Base-by-base conservation (phyloP, 2,797 vertebrate genomes). In the Bradypus variegatus region DNA sequence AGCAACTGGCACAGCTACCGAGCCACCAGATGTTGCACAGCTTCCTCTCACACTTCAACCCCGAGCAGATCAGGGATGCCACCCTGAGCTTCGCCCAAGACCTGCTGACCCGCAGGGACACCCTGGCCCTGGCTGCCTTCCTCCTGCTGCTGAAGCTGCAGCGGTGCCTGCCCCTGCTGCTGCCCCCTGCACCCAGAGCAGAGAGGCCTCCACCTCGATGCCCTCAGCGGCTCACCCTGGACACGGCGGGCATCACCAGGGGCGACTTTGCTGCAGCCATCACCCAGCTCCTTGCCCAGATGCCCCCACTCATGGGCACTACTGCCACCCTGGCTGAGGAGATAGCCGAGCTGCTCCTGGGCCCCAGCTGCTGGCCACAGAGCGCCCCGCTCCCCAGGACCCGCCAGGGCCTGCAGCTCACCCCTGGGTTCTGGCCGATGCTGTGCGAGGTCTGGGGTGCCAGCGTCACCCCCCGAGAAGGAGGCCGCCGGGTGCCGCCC, bases 61-160 rank as follows among this genome's bases (percentile, higher is more conserved):
- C 65, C 50, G 91, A 83, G 62, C 96, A 96, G 94, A 64, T 95
- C 86, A 60, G 88, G 41, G 38, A 86, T 0, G 77, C 93, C 6
- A 0, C 95, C 0, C 88, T 94, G 77, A 83, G 95, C 7, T 95
- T 95, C 92, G 90, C 91, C 92, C 80, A 80, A 0, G 81, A 92
- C 64, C 60, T 96, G 12, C 38, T 94, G 3, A n/a, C 86, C 88
- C 95, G 95, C 93, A 89, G 89, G 90, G 86, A 62, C 36, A 1
- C 16, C 15, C 48, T 96, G 23, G 83, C 92, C 9, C 38, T 88
- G 41, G 90, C 95, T 0, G 70, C 94, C 12, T 36, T 93, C 5
- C 93, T 96, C 0, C 91, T 88, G 58, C 58, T 95, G 58, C 16
- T 95, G 6, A 55, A 29, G 23, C 23, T 2, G 2, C n/a, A 25